Evolutionary conservation across 2,797 vertebrate genomes (phyloP).

Genomic region (Hozukius guyotensis): DNA sequence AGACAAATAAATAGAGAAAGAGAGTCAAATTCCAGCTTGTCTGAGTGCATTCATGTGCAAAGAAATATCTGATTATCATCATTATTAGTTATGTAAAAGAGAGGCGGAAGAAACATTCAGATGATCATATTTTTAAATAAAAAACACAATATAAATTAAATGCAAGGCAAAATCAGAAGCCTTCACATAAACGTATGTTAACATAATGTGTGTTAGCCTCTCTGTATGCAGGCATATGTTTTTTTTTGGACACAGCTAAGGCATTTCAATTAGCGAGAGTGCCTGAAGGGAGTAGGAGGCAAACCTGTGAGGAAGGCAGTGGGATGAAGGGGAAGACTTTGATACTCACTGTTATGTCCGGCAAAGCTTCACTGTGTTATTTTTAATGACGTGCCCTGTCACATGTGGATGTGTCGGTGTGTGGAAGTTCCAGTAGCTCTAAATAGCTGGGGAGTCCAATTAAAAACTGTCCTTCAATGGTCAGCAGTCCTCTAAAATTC

Average conservation of each 20-base stretch:
- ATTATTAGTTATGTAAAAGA: not conserved
- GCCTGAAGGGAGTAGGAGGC: not conserved
- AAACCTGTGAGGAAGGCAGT: not conserved
- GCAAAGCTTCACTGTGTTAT: not conserved
- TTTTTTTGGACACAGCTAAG: not conserved
- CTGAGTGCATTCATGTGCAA: not conserved
- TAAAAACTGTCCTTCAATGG: not conserved
- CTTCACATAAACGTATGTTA: not conserved
- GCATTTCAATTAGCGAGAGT: not conserved
- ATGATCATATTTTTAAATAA: not conserved
- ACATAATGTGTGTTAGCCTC: not conserved
- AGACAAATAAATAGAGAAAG: not conserved
- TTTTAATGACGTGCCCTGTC: not conserved
- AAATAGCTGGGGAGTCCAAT: not conserved
- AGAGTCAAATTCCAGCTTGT: not conserved
- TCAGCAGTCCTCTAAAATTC: not conserved
- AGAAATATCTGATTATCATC: not conserved
- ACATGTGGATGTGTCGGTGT: not conserved
- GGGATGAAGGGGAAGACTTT: not conserved
- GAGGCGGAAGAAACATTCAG: not conserved
- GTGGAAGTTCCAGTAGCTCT: not conserved
- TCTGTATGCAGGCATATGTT: not conserved
- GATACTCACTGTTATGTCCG: not conserved
- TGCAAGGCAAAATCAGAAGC: not conserved
- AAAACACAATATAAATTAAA: not conserved